Conservation (phyloP, 2,888 invertebrate genomes). For the Strigamia transsilvanica region DNA sequence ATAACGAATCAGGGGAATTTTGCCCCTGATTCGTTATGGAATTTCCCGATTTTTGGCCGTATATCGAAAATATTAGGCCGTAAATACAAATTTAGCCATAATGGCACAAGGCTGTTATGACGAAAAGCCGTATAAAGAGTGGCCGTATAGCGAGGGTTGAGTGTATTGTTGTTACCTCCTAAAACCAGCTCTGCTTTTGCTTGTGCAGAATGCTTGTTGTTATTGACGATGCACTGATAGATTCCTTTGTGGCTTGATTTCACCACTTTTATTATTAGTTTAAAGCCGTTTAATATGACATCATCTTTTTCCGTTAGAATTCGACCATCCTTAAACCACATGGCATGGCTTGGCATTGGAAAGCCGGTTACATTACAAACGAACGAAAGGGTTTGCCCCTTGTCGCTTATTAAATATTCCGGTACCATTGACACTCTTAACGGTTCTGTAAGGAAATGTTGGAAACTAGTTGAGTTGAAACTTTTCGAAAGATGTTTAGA, state of each 20-base stretch:
- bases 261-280: neutral
- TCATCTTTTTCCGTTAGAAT: slow-evolving; percentile 7
- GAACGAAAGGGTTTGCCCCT: neutral
- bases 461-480: neutral
- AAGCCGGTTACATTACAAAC: slow-evolving; percentile 1
- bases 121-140: no score
- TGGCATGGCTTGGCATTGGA: neutral
- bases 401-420: neutral
- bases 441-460: neutral
- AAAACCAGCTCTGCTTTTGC: neutral
- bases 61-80: no score
- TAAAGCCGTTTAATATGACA: neutral
- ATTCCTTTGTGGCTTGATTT: slow-evolving; percentile 40
- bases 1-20: no score
- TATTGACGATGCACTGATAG: slow-evolving; percentile 33
- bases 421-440: slow-evolving; percentile 14
- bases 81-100: no score
- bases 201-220: neutral
- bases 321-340: slow-evolving; percentile 43
- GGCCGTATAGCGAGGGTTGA: no score
- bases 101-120: no score
- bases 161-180: slow-evolving; percentile 37
- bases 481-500: no score
- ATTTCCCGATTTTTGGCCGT: no score
- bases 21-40: no score